phyloP scores from a whole-genome alignment of 2,888 invertebrate species.

The Nomada flava region DNA sequence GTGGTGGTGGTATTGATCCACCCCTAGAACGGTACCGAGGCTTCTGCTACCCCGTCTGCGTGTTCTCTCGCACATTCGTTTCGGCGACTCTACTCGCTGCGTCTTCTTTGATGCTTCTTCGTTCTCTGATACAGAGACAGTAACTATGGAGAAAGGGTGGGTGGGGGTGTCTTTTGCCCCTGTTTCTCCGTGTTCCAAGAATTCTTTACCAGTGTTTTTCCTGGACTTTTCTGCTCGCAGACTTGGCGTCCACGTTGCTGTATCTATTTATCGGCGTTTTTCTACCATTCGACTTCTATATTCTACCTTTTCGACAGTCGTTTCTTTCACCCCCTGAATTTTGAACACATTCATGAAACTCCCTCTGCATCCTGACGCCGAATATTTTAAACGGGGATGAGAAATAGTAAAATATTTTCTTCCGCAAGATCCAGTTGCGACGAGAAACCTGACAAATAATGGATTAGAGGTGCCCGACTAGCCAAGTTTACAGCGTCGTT shows the following conservation, averaged over 20 bases:
- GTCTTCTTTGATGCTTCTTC: not conserved
- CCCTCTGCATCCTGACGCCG: too few species aligned
- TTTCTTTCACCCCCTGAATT: not conserved
- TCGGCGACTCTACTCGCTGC: not conserved
- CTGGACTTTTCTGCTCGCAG: too few species aligned
- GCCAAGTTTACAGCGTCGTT: not conserved
- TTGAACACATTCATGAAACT: not conserved
- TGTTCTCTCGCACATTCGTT: constrained; percentile 16
- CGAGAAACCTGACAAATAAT: not conserved
- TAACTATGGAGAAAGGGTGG: not conserved
- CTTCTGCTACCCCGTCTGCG: constrained; percentile 40
- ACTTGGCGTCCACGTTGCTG: too few species aligned
- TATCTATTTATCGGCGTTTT: too few species aligned
- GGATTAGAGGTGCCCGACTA: not conserved
- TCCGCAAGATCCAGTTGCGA: too few species aligned
- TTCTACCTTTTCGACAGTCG: not conserved
- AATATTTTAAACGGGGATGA: too few species aligned
- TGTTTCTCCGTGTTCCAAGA: too few species aligned
- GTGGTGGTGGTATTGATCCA: constrained; percentile 69
- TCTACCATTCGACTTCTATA: not conserved
- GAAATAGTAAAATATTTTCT: too few species aligned
- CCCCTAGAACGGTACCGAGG: constrained; percentile 45
- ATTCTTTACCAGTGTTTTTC: too few species aligned
- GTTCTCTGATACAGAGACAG: not conserved
- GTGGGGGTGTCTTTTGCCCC: not conserved